phyloP scores from a whole-genome alignment of 2,797 vertebrate species.

The Thaleichthys pacificus region DNA sequence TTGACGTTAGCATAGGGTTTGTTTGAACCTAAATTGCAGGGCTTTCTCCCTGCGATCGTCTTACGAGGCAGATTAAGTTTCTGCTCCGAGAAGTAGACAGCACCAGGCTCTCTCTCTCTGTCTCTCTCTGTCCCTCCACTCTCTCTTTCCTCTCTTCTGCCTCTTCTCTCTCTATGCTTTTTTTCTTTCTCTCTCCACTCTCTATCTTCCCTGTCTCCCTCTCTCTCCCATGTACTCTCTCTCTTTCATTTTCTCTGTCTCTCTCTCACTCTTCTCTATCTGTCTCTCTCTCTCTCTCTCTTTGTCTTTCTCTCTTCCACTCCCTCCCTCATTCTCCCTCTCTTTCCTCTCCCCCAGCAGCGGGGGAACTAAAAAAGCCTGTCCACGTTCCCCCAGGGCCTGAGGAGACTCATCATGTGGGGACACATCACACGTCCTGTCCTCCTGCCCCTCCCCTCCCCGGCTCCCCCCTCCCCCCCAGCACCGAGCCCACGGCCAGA shows the following conservation, averaged over 20 bases:
- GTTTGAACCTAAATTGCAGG: slow-evolving; percentile 53
- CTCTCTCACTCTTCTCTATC: no score
- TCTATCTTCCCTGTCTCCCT: no score
- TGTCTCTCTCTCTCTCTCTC: no score
- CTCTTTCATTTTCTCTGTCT: no score
- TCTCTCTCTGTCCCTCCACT: no score
- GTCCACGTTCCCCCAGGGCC: slow-evolving; percentile 56
- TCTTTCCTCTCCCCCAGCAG: slow-evolving; percentile 23
- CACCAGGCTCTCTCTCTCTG: slow-evolving; percentile 23
- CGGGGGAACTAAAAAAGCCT: slow-evolving; percentile 51
- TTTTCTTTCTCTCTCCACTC: no score
- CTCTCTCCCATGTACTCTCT: no score
- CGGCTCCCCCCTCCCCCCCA: slow-evolving; percentile 26
- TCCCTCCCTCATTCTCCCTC: no score
- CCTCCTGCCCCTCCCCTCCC: slow-evolving; percentile 20
- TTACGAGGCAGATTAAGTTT: slow-evolving; percentile 70
- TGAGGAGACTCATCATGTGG: slow-evolving; percentile 58
- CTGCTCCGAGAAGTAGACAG: slow-evolving; percentile 51
- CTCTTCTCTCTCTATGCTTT: no score
- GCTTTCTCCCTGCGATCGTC: slow-evolving; percentile 51
- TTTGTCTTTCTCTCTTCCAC: no score
- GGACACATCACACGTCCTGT: slow-evolving; percentile 59
- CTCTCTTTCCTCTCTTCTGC: no score
- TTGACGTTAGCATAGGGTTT: slow-evolving; percentile 65
- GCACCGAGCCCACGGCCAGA: slow-evolving; percentile 46